A percentile compares a stretch with the other conserved stretches of the same genome.
Conservation (phyloP, 2,113 vertebrate genomes). For the Ancistrus triradiatus region DNA sequence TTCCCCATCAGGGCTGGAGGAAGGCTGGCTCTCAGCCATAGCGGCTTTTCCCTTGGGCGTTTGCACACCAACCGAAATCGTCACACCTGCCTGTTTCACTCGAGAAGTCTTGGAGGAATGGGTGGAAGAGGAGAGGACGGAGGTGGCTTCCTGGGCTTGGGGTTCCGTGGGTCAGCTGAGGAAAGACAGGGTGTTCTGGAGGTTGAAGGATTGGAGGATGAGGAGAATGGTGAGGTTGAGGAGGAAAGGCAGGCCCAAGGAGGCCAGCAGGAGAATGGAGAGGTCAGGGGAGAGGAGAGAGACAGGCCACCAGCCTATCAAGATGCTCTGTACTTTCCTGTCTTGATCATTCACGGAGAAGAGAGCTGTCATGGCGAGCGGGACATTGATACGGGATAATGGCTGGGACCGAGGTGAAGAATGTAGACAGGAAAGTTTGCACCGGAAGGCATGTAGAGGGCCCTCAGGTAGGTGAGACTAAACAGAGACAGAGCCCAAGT, state of each 20-base stretch:
- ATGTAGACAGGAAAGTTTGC: slow-evolving; percentile 26
- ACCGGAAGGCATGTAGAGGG: slow-evolving; percentile 20
- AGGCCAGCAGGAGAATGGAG: slow-evolving; percentile 23
- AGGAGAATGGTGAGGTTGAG: slow-evolving; percentile 26
- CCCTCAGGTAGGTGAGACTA: slow-evolving; percentile 12
- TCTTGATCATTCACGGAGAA: slow-evolving; percentile 71
- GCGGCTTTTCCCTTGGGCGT: slow-evolving; percentile 68
- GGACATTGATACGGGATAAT: slow-evolving; percentile 43
- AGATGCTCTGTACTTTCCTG: slow-evolving; percentile 72
- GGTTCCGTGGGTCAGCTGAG: slow-evolving; percentile 44
- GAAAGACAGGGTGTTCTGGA: slow-evolving; percentile 46
- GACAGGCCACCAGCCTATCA: slow-evolving; percentile 67
- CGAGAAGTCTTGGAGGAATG: slow-evolving; percentile 64
- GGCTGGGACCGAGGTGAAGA: neutral
- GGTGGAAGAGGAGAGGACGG: slow-evolving; percentile 38
- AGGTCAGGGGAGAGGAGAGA: slow-evolving; percentile 28
- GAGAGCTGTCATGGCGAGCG: slow-evolving; percentile 61
- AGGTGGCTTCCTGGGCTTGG: slow-evolving; percentile 44
- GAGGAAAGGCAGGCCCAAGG: slow-evolving; percentile 22
- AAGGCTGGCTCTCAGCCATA: slow-evolving; percentile 66
- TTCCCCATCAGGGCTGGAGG: slow-evolving; percentile 41
- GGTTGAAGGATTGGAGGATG: slow-evolving; percentile 43
- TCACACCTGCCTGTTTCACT: slow-evolving; percentile 61
- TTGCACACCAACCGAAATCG: slow-evolving; percentile 52
- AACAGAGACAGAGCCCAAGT: neutral